Evolutionary conservation across 2,113 vertebrate genomes (phyloP), one percentile per base, ranked within the genome.

Genomic region (Fulica atra): DNA sequence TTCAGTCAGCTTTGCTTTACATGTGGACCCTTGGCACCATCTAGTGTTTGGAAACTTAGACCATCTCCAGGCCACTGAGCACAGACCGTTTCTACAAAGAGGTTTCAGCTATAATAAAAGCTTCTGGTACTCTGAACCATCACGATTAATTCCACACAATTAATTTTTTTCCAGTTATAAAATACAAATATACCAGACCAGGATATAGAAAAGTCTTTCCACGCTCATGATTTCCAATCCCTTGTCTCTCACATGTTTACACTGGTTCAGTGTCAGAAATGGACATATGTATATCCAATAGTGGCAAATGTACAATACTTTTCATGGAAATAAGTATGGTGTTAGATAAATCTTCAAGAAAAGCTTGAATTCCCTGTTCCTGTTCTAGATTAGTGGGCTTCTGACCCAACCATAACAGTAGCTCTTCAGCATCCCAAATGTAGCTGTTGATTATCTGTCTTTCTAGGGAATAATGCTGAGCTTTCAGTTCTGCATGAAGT

Each of bases 11-110:
- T 60, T 89, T 66, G 91, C 50, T 36, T 33, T 63, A 46, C 85
- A 25, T 42, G 16, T 95, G 89, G 78, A n/a, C 56, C 8, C 71
- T 77, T 95, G 57, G 94, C 96, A 93, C 96, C 96, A 97, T 66
- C 96, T 96, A 96, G 94, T 89, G 96, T 94, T 92, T 72, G 50
- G 53, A 95, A 94, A 64, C 5, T 17, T 29, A 40, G 33, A 86
- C 8, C 65, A 42, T 2, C 61, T 56, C 38, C 25, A 44, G 29
- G 50, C 6, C 29, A 31, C 53, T 40, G 26, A 53, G n/a, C 60
- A 35, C 50, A 65, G 68, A 83, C 7, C 2, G 3, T 51, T 28
- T 36, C 26, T 81, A 13, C 9, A 11, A 59, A 91, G 63, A 82
- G 11, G 13, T 64, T 88, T 68, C 17, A 82, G 16, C 46, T 15